Evolutionary conservation across 2,888 invertebrate species (phyloP), one percentile per base, ranked within the genome.

Genomic region (Agonum fuliginosum): DNA sequence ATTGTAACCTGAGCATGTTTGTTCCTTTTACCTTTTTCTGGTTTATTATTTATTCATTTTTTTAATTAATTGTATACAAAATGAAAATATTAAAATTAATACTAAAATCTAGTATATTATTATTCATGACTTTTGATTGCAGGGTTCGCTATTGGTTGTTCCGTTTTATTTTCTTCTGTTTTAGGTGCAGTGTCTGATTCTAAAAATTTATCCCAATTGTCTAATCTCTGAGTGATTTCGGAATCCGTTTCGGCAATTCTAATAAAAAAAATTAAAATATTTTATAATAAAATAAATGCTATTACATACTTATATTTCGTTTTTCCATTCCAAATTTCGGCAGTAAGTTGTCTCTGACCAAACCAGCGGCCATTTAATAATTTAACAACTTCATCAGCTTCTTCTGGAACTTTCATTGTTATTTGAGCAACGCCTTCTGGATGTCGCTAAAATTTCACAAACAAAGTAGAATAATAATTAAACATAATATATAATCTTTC

Each of bases 401-500:
- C 94, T 84, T 97, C 97, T 0, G 96, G 93, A 78, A 93, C 93
- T 70, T 93, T 91, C 92, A 98, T 99, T 17, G 93, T 94, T 0
- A 99, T 92, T 82, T 97, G 95, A 0, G 96, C 97, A 0, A 99
- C 93, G 19, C 99, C 99, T 83, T 98, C 98, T 0, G 95, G 94
- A 89, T 99, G 95, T 81, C 96, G 89, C 93, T 94, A n/a, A n/a
- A n/a, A n/a, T n/a, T n/a, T n/a, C n/a, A n/a, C n/a, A n/a, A n/a
- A 85, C 48, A 83, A 83, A 82, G 74, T 79, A 78, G 70, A 75
- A 24, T 19, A 8, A 67, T 19, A 48, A 54, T 71, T 30, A 71
- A 48, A 41, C 12, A n/a, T 48, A 62, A n/a, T n/a, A n/a, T n/a
- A n/a, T n/a, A n/a, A n/a, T n/a, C n/a, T n/a, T n/a, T n/a, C n/a